Conservation (phyloP, 2,888 invertebrate genomes). For the Ennomos erosarius region DNA sequence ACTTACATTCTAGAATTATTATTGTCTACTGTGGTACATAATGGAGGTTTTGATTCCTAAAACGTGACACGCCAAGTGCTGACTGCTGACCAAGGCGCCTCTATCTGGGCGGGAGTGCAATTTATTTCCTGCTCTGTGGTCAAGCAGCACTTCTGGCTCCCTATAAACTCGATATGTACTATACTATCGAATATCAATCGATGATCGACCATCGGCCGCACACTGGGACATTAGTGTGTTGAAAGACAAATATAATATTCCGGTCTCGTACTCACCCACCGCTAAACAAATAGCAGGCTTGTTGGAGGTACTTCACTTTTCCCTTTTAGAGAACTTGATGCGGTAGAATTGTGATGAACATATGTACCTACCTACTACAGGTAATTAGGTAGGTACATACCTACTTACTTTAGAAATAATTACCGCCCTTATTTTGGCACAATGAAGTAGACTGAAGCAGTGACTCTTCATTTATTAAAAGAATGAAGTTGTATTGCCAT, state of each 20-base stretch:
- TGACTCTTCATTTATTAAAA: too few species aligned
- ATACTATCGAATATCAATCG: conserved; percentile 29
- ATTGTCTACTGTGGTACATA: too few species aligned
- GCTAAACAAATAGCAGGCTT: conserved; percentile 12
- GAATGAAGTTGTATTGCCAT: too few species aligned
- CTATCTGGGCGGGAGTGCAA: too few species aligned
- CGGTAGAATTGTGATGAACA: conserved; percentile 14
- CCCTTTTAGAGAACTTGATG: conserved; percentile 15
- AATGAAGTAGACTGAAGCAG: too few species aligned
- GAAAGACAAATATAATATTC: conserved; percentile 20
- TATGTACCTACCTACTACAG: too few species aligned
- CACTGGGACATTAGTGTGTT: conserved; percentile 9
- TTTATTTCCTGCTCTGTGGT: too few species aligned
- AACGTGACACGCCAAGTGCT: too few species aligned
- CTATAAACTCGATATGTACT: conserved; percentile 12
- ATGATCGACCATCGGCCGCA: conserved; percentile 10
- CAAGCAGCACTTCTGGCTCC: conserved; percentile 14
- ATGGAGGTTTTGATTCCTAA: too few species aligned
- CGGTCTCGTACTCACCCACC: conserved; percentile 11
- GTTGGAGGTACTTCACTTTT: conserved; percentile 13
- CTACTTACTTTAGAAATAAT: background rate
- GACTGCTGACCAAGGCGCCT: too few species aligned
- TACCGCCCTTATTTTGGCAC: too few species aligned
- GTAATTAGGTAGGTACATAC: background rate
- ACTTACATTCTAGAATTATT: too few species aligned